Evolutionary conservation across 2,888 invertebrate genomes (phyloP).

Genomic region (Petrolisthes manimaculis): DNA sequence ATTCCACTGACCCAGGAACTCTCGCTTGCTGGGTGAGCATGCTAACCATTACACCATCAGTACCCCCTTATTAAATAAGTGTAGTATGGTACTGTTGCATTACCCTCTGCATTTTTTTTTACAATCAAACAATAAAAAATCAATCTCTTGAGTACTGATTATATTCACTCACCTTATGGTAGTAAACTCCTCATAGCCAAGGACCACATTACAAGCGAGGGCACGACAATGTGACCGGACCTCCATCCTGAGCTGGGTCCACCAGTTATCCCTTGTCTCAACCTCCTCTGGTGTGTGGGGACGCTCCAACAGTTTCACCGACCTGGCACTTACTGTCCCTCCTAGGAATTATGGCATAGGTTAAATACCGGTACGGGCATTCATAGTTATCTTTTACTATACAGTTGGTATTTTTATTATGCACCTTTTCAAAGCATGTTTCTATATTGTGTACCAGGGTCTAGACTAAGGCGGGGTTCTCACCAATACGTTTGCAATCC

Average conservation of each 20-base stretch:
- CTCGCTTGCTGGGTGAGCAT: too few species aligned
- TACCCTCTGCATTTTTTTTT: too few species aligned
- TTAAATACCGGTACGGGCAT: not conserved
- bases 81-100: too few species aligned
- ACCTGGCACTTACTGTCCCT: constrained; percentile 86
- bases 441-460: too few species aligned
- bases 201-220: constrained; percentile 91
- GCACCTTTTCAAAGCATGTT: too few species aligned
- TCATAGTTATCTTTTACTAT: not conserved
- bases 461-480: too few species aligned
- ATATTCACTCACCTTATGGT: constrained; percentile 83
- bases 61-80: too few species aligned
- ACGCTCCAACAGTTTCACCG: constrained; percentile 84
- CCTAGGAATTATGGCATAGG: constrained; percentile 71
- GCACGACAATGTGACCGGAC: constrained; percentile 93
- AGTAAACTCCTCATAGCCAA: constrained; percentile 93
- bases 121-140: not conserved
- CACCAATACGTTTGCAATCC: too few species aligned
- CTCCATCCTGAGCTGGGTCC: constrained; percentile 96
- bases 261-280: constrained; percentile 93
- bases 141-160: not conserved
- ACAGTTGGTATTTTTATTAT: not conserved
- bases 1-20: too few species aligned
- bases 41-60: too few species aligned
- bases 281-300: constrained; percentile 84